Conservation (phyloP, 35 echinoderm and acorn worm genomes). For the Anneissia japonica region DNA sequence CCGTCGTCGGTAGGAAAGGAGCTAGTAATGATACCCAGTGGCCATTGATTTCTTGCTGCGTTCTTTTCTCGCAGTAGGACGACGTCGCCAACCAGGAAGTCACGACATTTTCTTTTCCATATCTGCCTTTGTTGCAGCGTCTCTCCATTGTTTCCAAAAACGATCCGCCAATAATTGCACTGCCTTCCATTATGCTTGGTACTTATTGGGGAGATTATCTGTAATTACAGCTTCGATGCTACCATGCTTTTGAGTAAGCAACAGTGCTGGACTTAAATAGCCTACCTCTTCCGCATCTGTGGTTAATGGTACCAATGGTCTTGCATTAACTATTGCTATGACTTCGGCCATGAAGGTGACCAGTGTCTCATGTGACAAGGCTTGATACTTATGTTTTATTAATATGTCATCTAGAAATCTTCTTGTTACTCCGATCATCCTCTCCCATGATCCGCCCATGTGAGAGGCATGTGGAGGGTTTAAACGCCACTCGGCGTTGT, state of each 20-base stretch:
- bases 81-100: constrained; percentile 1
- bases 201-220: background rate
- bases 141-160: constrained; percentile 24
- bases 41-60: background rate
- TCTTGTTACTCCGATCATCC: constrained; percentile 27
- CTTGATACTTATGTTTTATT: background rate
- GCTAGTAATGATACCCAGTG: background rate
- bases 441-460: constrained; percentile 17
- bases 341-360: constrained; percentile 37
- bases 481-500: background rate
- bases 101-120: background rate
- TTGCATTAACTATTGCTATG: constrained; percentile 27
- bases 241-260: constrained; percentile 32
- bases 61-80: background rate
- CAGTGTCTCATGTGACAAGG: constrained; percentile 15
- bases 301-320: constrained; percentile 36
- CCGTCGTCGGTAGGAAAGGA: background rate
- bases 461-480: constrained; percentile 30
- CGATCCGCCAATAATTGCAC: constrained; percentile 12
- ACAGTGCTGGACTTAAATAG: constrained; percentile 22
- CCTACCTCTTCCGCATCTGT: constrained; percentile 14
- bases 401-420: constrained; percentile 11
- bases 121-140: constrained; percentile 17
- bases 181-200: background rate
- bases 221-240: background rate